These are phyloP conservation scores for Mola mola DNA, from an alignment of 2,113 vertebrate genomes.

Conservation along the genomic window DNA sequence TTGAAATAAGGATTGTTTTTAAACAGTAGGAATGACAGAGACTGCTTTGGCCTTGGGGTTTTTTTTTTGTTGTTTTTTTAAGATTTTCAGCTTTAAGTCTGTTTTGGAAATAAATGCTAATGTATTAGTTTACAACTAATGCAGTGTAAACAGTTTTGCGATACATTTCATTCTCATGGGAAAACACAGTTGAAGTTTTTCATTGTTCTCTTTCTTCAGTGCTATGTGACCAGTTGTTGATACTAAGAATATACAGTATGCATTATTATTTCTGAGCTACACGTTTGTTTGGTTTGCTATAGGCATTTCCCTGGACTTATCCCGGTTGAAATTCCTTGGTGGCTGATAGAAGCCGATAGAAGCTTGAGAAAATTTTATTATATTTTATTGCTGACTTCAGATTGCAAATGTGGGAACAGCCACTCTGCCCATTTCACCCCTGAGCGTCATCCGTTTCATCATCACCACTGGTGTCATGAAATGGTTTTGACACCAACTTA, in stretches of 20 bases:
- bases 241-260: too few relatives aligned
- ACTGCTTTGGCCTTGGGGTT: background rate
- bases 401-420: too few relatives aligned
- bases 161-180: constrained; percentile 4
- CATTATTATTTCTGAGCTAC: constrained; percentile 3
- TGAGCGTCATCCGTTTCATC: constrained; percentile 31
- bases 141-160: background rate
- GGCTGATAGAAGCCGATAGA: constrained; percentile 34
- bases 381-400: too few relatives aligned
- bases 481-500: constrained; percentile 38
- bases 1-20: constrained; percentile 4
- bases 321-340: constrained; percentile 25
- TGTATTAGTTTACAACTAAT: too few relatives aligned
- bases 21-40: constrained; percentile 23
- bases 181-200: constrained; percentile 6
- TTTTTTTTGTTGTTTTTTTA: too few relatives aligned
- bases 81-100: constrained; percentile 6
- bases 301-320: constrained; percentile 37
- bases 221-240: too few relatives aligned
- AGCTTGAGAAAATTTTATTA: too few relatives aligned
- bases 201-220: constrained; percentile 2
- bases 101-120: constrained; percentile 12
- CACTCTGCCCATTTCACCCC: background rate
- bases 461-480: constrained; percentile 24
- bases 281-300: background rate